Base-by-base conservation (phyloP, 2,888 invertebrate species). In the Operophtera brumata region DNA sequence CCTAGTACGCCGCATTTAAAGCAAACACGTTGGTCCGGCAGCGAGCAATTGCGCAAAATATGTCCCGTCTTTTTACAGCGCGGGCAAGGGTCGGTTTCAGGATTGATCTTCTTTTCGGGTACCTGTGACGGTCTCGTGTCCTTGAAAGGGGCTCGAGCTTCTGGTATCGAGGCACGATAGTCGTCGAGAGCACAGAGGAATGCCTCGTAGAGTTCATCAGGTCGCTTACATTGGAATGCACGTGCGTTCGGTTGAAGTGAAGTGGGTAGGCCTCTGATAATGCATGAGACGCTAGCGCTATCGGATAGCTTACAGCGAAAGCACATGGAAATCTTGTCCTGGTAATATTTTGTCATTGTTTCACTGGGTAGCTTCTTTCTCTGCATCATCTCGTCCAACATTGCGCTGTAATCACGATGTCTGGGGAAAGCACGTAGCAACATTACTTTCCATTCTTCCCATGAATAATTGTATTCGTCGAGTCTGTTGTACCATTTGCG, bases 241-340 rank as follows among this genome's bases (percentile, higher is more conserved):
- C n/a, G n/a, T n/a, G n/a, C n/a, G n/a, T n/a, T n/a, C n/a, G n/a
- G n/a, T n/a, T n/a, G n/a, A n/a, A n/a, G n/a, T n/a, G n/a, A 7
- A 5, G 10, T 11, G 0, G 68, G 69, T 26, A 66, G 37, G 0
- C 70, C 70, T 2, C 63, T 46, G 10, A 69, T 67, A 11, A 70
- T 64, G 46, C 68, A 69, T 0, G 68, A 71, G 0, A 71, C 63
- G 0, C 43, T 61, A 0, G 67, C 67, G 4, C 0, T n/a, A 26
- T 69, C 60, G 0, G 61, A 56, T 10, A 71, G 37, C 13, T 69
- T 62, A 42, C 70, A 71, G 0, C 69, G 61, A 20, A 59, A 66
- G 36, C 70, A 71, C 65, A 70, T 61, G 36, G 69, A 59, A 1
- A 64, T 13, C 57, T 71, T 73, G 1, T 71, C 68, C 37, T 73